Percentiles rank a stretch among this genome's conserved stretches.
Evolutionary conservation across 1,140 invertebrate species (phyloP).

Genomic region (Drosophila hydei): DNA sequence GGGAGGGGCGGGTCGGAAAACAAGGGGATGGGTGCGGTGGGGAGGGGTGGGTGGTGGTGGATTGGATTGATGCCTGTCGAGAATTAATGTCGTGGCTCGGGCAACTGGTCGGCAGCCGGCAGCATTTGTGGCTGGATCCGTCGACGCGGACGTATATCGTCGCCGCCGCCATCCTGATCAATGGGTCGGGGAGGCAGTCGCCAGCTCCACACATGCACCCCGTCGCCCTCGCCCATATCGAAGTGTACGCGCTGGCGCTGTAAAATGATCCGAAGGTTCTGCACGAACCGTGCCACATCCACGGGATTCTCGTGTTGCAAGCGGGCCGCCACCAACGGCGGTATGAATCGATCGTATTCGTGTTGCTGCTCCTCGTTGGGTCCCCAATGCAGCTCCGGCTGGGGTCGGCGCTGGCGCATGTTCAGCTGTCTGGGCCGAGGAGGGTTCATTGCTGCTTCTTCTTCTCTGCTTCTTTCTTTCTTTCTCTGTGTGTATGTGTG

Average conservation of each 20-base stretch:
- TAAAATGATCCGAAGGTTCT: constrained; percentile 42
- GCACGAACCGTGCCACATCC: constrained; percentile 35
- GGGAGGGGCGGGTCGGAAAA: too few species aligned
- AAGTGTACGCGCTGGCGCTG: constrained; percentile 40
- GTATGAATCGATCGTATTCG: constrained; percentile 19
- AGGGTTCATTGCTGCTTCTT: constrained; percentile 15
- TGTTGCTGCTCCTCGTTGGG: constrained; percentile 17
- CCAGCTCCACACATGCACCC: constrained; percentile 47
- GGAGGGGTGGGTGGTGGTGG: background rate
- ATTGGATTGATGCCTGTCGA: background rate
- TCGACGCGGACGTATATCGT: constrained; percentile 13
- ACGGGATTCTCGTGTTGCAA: constrained; percentile 22
- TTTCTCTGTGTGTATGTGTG: background rate
- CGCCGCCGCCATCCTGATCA: constrained; percentile 48
- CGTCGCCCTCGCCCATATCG: constrained; percentile 56
- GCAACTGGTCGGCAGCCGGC: background rate
- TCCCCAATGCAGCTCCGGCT: constrained; percentile 18
- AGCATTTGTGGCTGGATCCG: background rate
- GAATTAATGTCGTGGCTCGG: background rate
- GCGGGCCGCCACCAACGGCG: constrained; percentile 13
- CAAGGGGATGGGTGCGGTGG: background rate
- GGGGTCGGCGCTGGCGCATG: background rate
- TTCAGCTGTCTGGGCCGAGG: background rate
- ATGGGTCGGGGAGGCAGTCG: constrained; percentile 5
- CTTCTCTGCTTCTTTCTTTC: background rate